These are phyloP conservation scores for Julus scandinavius DNA, from an alignment of 2,888 invertebrate genomes.

Conservation along the genomic window DNA sequence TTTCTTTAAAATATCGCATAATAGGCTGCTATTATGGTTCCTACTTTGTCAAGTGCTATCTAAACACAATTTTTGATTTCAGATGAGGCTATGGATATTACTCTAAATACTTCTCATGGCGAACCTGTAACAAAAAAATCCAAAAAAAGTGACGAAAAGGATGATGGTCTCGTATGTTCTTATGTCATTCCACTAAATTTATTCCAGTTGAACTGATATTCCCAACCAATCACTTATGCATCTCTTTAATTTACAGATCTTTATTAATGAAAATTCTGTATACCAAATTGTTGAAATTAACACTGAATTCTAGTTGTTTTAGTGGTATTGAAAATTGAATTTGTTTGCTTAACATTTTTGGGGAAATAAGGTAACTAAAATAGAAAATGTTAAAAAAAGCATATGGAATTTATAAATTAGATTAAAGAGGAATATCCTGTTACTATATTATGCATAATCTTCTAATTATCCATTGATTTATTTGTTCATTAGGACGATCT, in stretches of 20 bases:
- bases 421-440: no score
- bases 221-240: no score
- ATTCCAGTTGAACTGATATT: no score
- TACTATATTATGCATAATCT: no score
- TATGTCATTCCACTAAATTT: background rate
- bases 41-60: background rate
- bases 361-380: no score
- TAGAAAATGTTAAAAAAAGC: no score
- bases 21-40: background rate
- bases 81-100: constrained; percentile 31
- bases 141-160: constrained; percentile 47
- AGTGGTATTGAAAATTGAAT: no score
- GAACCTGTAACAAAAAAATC: background rate
- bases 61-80: background rate
- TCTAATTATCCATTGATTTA: background rate
- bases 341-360: no score
- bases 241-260: no score
- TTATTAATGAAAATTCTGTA: no score
- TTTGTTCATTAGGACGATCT: constrained; percentile 48
- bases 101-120: constrained; percentile 24
- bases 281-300: no score
- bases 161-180: background rate
- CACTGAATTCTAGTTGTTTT: background rate
- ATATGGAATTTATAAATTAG: no score
- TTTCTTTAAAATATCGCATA: background rate